These are phyloP conservation scores for Melanotaenia maccullochi DNA, from an alignment of 2,797 vertebrate genomes.

Conservation along the genomic window DNA sequence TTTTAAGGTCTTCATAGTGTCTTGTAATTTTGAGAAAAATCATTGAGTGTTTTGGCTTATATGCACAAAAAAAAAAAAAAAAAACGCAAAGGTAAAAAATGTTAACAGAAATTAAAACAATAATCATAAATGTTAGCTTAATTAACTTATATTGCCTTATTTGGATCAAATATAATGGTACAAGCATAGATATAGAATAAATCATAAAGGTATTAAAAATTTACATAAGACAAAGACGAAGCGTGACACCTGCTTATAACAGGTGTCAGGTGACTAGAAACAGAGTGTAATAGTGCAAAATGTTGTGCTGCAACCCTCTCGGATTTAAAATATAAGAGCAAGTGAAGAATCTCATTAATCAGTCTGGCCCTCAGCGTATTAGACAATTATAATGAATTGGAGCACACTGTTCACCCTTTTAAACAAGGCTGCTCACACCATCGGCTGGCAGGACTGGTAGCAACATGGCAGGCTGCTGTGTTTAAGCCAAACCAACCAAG, in stretches of 20 bases:
- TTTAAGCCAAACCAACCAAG: constrained; percentile 78
- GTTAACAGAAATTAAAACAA: not conserved
- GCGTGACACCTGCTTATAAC: not conserved
- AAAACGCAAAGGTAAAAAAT: not conserved
- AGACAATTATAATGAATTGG: not conserved
- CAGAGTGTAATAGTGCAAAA: constrained; percentile 34
- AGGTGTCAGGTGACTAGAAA: not conserved
- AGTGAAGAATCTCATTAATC: not conserved
- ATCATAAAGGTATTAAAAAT: constrained; percentile 6
- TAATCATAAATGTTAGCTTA: not conserved
- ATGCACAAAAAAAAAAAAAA: not conserved
- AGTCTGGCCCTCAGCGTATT: not conserved
- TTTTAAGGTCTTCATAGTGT: not conserved
- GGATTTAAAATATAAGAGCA: not conserved
- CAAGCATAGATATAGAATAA: not conserved
- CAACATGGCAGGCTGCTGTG: not conserved
- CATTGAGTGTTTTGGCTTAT: not conserved
- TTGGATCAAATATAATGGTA: constrained; percentile 2
- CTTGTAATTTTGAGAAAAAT: constrained; percentile 2
- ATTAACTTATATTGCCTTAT: constrained; percentile 5
- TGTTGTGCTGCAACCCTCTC: constrained; percentile 7
- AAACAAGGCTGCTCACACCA: not conserved
- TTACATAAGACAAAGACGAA: constrained; percentile 13
- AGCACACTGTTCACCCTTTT: not conserved
- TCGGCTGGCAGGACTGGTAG: not conserved